These are phyloP conservation scores for Metallyticus violacea DNA, from an alignment of 2,888 invertebrate genomes.

Conservation along the genomic window DNA sequence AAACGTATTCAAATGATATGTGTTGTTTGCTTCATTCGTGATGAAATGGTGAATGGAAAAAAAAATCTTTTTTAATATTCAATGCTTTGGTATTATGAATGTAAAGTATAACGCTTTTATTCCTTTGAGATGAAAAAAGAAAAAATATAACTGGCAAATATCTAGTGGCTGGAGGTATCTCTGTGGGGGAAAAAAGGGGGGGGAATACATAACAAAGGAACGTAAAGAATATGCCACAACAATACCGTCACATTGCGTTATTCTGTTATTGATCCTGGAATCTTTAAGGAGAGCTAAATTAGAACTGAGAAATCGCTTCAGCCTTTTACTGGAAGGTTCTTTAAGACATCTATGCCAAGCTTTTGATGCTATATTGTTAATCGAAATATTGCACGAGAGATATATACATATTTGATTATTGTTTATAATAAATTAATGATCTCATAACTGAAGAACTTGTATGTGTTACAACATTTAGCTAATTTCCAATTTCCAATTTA, in stretches of 20 bases:
- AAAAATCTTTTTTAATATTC: too few species aligned
- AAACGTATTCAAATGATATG: too few species aligned
- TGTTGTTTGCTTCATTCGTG: neutral
- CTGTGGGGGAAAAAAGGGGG: neutral
- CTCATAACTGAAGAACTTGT: too few species aligned
- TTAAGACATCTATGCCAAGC: too few species aligned
- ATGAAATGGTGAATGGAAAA: too few species aligned
- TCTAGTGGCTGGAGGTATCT: neutral
- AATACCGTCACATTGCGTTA: neutral
- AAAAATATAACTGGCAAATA: neutral
- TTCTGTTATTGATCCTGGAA: neutral
- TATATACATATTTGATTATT: too few species aligned
- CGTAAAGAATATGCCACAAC: neutral
- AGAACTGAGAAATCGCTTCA: too few species aligned
- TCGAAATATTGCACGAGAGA: too few species aligned
- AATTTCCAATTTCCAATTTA: too few species aligned
- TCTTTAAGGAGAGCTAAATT: neutral
- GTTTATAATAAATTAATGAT: too few species aligned
- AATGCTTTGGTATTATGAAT: neutral
- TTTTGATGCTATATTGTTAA: too few species aligned
- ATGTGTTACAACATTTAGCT: too few species aligned
- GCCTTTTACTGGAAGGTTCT: neutral
- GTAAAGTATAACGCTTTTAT: neutral
- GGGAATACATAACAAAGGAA: neutral
- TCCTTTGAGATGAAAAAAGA: neutral